Percentiles rank a stretch among this genome's conserved stretches.
Conservation (phyloP, 2,888 invertebrate species). For the Frankliniella fusca region DNA sequence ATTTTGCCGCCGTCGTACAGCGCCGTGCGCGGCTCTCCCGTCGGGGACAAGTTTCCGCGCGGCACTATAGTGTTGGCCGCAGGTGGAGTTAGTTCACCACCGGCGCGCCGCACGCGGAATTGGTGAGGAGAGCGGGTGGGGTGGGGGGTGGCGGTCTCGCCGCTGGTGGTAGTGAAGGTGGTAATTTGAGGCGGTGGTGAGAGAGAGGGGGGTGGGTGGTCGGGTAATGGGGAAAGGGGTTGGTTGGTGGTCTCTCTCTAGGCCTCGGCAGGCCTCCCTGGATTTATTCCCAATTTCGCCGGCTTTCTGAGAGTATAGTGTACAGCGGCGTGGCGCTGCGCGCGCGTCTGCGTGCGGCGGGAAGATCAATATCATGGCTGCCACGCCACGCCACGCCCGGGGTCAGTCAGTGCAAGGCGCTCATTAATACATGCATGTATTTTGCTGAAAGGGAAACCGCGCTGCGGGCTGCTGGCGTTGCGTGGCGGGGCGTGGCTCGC, state of each 20-base stretch:
- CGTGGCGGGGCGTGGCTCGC: neutral
- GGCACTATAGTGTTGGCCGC: neutral
- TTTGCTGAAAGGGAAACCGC: no score
- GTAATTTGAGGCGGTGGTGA: neutral
- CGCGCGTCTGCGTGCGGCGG: neutral
- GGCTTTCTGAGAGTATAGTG: constrained; percentile 6
- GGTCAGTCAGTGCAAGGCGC: no score
- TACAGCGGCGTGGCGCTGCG: neutral
- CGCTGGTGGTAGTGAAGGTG: neutral
- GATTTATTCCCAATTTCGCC: constrained; percentile 21
- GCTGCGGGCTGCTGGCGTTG: neutral
- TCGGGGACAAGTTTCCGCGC: neutral
- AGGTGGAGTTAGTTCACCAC: neutral
- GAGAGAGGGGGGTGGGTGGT: neutral
- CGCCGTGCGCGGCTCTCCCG: neutral
- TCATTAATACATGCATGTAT: no score
- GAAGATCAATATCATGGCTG: neutral
- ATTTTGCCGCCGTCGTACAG: no score
- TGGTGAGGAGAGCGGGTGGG: neutral
- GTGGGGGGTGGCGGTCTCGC: neutral
- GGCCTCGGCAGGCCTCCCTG: neutral
- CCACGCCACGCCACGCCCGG: neutral
- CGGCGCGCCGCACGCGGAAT: neutral
- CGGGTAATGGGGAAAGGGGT: neutral
- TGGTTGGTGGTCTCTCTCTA: no score